Conservation (phyloP, 2,113 vertebrate species). For the Cyphomyrus discorhynchus region DNA sequence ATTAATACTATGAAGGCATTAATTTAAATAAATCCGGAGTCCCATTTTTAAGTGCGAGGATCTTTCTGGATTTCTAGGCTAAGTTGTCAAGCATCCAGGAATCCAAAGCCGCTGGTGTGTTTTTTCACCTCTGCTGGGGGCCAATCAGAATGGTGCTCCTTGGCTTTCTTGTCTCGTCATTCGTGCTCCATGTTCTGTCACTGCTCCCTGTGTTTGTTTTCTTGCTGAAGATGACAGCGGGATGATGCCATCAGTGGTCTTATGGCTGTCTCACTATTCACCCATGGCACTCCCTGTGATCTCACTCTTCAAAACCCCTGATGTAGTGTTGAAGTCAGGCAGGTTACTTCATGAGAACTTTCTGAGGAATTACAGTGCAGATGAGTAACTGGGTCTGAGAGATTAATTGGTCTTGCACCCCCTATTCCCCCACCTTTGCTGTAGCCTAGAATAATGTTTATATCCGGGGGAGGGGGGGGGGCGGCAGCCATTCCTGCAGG, state of each 20-base stretch:
- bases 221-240: constrained; percentile 37
- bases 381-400: constrained; percentile 45
- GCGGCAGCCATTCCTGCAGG: not conserved
- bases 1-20: constrained; percentile 40
- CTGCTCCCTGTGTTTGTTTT: constrained; percentile 25
- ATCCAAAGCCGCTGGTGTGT: not conserved
- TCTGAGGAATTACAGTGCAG: constrained; percentile 57
- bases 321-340: constrained; percentile 47
- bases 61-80: constrained; percentile 48
- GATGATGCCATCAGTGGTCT: constrained; percentile 27
- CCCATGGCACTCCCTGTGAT: constrained; percentile 49
- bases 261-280: constrained; percentile 37
- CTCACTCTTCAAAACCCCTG: constrained; percentile 43
- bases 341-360: constrained; percentile 63
- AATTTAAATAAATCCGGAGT: constrained; percentile 41
- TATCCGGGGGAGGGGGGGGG: not conserved
- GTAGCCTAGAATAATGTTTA: not conserved
- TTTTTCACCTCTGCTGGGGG: constrained; percentile 35
- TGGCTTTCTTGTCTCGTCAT: constrained; percentile 17
- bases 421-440: not conserved
- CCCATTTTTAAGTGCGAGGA: constrained; percentile 37
- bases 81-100: constrained; percentile 44
- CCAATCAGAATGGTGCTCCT: constrained; percentile 33
- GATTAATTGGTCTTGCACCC: constrained; percentile 54
- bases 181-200: constrained; percentile 31